Percentiles rank a stretch among this genome's conserved stretches.
phyloP scores from a whole-genome alignment of 2,888 invertebrate species.

The Synergus laeviventris region DNA sequence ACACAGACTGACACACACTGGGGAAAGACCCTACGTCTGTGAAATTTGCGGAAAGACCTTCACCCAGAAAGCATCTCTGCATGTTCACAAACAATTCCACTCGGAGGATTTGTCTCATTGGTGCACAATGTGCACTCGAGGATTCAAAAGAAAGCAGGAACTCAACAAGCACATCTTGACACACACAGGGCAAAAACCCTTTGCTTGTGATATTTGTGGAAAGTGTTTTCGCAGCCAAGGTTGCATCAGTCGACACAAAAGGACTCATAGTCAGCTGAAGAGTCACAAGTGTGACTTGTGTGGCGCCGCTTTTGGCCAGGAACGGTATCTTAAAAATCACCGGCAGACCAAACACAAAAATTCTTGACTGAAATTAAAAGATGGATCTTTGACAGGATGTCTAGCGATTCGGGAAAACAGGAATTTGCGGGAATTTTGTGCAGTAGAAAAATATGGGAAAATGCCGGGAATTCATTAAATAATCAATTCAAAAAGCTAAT shows the following conservation, averaged over 20 bases:
- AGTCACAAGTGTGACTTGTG: conserved; percentile 75
- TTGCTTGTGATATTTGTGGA: conserved; percentile 76
- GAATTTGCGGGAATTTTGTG: too few relatives aligned
- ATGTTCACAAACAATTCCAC: conserved; percentile 73
- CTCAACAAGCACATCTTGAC: conserved; percentile 75
- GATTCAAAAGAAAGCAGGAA: conserved; percentile 77
- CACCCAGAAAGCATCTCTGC: conserved; percentile 75
- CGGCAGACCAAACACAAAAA: conserved; percentile 53
- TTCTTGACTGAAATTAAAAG: neutral
- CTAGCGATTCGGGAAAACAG: too few relatives aligned
- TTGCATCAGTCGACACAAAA: conserved; percentile 77
- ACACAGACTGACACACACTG: conserved; percentile 69
- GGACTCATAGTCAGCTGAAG: conserved; percentile 75
- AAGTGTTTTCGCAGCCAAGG: conserved; percentile 76
- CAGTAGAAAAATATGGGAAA: too few relatives aligned
- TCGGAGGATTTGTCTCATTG: conserved; percentile 47
- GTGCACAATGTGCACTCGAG: conserved; percentile 67
- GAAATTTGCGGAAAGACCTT: conserved; percentile 76
- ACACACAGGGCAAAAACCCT: conserved; percentile 74
- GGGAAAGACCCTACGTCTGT: conserved; percentile 70
- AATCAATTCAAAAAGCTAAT: too few relatives aligned
- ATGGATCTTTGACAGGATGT: conserved; percentile 39
- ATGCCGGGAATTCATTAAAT: too few relatives aligned
- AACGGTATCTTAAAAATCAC: conserved; percentile 77
- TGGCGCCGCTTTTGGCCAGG: conserved; percentile 75